phyloP scores from a whole-genome alignment of 2,888 invertebrate species.

The Dasysyrphus albostriatus region DNA sequence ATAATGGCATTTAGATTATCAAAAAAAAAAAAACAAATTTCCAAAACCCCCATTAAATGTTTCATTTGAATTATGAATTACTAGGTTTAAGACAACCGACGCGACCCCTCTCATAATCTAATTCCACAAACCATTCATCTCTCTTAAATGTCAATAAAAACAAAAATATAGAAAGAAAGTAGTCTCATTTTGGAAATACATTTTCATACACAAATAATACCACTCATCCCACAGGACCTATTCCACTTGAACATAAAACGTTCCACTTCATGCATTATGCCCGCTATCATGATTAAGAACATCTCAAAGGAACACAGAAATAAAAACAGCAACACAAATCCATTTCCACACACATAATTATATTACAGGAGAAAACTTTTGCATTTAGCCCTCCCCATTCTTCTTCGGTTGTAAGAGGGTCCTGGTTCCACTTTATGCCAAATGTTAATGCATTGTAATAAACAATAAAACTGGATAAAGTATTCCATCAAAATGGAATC shows the following conservation, averaged over 20 bases:
- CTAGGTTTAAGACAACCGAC: neutral
- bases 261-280: constrained; percentile 63
- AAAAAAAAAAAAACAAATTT: constrained; percentile 33
- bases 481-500: constrained; percentile 58
- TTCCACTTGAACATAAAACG: constrained; percentile 61
- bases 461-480: constrained; percentile 63
- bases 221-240: constrained; percentile 46
- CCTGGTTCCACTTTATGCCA: constrained; percentile 21
- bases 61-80: constrained; percentile 21
- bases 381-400: constrained; percentile 30
- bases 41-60: constrained; percentile 8
- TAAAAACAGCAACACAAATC: constrained; percentile 5
- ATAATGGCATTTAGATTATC: constrained; percentile 15
- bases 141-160: constrained; percentile 61
- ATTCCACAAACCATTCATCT: constrained; percentile 31
- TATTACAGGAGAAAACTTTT: constrained; percentile 56
- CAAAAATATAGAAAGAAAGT: constrained; percentile 34
- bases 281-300: neutral
- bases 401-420: neutral
- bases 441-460: constrained; percentile 64
- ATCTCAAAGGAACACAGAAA: neutral
- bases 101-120: neutral
- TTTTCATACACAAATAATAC: constrained; percentile 45
- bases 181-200: constrained; percentile 30
- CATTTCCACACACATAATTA: constrained; percentile 50